A percentile compares a stretch with the other conserved stretches of the same genome.
These are phyloP conservation scores for Ostrea edulis DNA, from an alignment of 1,140 invertebrate genomes.

Conservation along the genomic window DNA sequence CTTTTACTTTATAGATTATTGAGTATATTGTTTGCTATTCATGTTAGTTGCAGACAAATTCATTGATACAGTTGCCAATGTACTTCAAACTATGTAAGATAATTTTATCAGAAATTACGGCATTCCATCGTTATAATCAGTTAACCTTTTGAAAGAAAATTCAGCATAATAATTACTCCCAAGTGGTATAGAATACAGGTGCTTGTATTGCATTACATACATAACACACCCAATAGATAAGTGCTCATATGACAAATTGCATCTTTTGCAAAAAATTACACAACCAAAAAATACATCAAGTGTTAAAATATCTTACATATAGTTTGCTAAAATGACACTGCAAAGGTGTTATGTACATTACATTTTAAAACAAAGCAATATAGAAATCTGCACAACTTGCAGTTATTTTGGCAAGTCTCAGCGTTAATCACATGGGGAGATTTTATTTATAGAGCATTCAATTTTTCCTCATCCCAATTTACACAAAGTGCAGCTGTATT, in stretches of 20 bases:
- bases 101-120: background rate
- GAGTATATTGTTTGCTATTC: background rate
- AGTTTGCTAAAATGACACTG: background rate
- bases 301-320: background rate
- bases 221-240: constrained; percentile 7
- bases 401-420: background rate
- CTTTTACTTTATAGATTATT: too few species aligned
- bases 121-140: background rate
- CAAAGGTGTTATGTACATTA: background rate
- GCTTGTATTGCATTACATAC: background rate
- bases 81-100: background rate
- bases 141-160: background rate
- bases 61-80: background rate
- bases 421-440: background rate
- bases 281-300: background rate
- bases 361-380: background rate
- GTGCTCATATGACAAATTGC: background rate
- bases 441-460: constrained; percentile 4
- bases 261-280: constrained; percentile 26
- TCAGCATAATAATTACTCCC: background rate
- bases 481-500: constrained; percentile 28
- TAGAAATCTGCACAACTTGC: background rate
- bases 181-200: background rate
- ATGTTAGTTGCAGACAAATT: background rate
- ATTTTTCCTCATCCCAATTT: constrained; percentile 15